These are phyloP conservation scores for Apis cerana DNA, from an alignment of 1,140 invertebrate genomes.

Conservation along the genomic window DNA sequence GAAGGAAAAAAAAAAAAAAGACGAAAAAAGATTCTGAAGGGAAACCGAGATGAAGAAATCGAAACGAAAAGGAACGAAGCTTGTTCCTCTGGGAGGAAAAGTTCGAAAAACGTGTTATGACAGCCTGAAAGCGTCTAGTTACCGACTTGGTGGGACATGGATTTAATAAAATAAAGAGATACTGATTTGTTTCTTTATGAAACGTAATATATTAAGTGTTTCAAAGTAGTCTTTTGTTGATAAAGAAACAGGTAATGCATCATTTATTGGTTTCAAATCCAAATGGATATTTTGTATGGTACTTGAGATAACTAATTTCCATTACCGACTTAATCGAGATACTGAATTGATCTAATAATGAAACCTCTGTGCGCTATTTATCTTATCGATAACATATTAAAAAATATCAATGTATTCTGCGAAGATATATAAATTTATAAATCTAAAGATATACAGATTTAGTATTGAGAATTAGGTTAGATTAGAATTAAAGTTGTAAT, in stretches of 20 bases:
- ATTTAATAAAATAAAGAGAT: not conserved
- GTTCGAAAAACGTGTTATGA: not conserved
- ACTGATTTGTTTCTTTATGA: not conserved
- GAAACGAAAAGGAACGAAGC: not conserved
- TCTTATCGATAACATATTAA: too few species aligned
- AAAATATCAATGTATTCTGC: too few species aligned
- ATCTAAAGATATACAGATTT: too few species aligned
- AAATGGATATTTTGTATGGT: too few species aligned
- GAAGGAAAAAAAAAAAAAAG: too few species aligned
- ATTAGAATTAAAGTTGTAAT: too few species aligned
- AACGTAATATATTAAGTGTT: not conserved
- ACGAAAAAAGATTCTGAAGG: not conserved
- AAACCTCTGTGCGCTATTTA: not conserved
- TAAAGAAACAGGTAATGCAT: not conserved
- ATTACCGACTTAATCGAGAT: too few species aligned
- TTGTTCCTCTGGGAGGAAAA: not conserved
- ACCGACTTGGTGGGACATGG: not conserved
- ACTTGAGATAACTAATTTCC: not conserved
- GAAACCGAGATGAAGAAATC: not conserved
- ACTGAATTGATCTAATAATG: not conserved
- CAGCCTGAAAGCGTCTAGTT: slow-evolving; percentile 15
- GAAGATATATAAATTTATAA: too few species aligned
- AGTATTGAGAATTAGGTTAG: too few species aligned
- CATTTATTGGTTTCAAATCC: not conserved
- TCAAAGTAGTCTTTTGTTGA: not conserved